Percentiles rank a stretch among this genome's conserved stretches.
phyloP scores from a whole-genome alignment of 2,888 invertebrate genomes.

The Eilema sororculum region DNA sequence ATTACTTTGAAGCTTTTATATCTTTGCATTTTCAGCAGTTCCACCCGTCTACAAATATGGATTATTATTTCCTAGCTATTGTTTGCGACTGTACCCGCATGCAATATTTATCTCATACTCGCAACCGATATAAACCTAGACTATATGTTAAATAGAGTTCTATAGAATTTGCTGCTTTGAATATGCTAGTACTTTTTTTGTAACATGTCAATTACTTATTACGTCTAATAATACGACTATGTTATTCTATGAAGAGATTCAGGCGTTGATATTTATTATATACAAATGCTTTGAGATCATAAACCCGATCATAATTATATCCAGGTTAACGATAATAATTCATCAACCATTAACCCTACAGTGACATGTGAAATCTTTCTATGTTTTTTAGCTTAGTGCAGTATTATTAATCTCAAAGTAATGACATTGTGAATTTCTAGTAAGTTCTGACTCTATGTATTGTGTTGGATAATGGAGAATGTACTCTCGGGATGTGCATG shows the following conservation, averaged over 20 bases:
- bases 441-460: not conserved
- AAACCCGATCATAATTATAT: not conserved
- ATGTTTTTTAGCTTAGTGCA: not conserved
- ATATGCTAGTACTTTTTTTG: too few species aligned
- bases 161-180: not conserved
- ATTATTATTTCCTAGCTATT: not conserved
- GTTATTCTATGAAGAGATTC: not conserved
- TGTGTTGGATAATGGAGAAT: constrained; percentile 10
- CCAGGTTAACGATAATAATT: not conserved
- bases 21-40: not conserved
- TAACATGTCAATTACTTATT: not conserved
- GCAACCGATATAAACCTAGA: too few species aligned
- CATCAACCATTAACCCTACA: not conserved
- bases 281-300: not conserved
- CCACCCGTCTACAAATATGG: not conserved
- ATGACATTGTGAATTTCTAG: not conserved
- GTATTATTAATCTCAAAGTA: not conserved
- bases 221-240: not conserved
- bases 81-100: too few species aligned
- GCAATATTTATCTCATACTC: too few species aligned
- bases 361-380: not conserved
- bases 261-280: not conserved
- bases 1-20: not conserved
- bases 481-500: not conserved
- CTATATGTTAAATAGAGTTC: not conserved